A percentile compares a stretch with the other conserved stretches of the same genome.
phyloP scores from a whole-genome alignment of 2,888 invertebrate species.

The Hermodice carunculata region DNA sequence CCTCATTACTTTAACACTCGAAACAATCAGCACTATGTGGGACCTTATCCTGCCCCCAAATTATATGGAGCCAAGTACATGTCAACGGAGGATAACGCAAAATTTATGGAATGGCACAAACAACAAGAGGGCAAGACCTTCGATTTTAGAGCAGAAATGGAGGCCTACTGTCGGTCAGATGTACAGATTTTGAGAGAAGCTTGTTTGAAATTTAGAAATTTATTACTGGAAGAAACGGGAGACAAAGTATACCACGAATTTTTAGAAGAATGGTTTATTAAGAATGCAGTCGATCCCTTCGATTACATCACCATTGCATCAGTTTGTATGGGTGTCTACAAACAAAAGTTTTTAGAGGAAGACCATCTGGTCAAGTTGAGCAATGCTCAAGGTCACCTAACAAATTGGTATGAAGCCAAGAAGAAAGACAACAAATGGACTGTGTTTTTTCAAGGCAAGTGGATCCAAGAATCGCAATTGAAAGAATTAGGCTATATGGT shows the following conservation, averaged over 20 bases:
- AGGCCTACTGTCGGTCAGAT: constrained; percentile 43
- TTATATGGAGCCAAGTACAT: neutral
- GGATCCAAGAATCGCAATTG: neutral
- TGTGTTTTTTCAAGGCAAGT: neutral
- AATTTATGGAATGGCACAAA: neutral
- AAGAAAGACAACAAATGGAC: neutral
- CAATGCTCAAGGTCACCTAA: neutral
- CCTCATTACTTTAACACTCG: neutral
- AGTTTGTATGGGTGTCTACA: constrained; percentile 31
- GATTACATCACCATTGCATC: constrained; percentile 33
- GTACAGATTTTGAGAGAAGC: constrained; percentile 7
- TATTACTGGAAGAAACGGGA: constrained; percentile 11
- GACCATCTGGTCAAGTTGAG: neutral
- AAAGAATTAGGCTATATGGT: neutral
- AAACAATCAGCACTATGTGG: neutral
- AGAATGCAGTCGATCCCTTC: constrained; percentile 32
- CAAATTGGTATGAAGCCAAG: neutral
- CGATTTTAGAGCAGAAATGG: constrained; percentile 26
- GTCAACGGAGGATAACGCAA: neutral
- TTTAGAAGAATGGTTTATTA: constrained; percentile 3
- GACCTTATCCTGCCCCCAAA: neutral
- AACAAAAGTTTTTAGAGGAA: constrained; percentile 21
- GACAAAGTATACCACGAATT: too few species aligned
- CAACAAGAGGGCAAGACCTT: neutral
- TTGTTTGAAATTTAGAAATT: constrained; percentile 12